Evolutionary conservation across 2,888 invertebrate genomes (phyloP), one percentile per base, ranked within the genome.

Genomic region (Drosophila melanocephala): DNA sequence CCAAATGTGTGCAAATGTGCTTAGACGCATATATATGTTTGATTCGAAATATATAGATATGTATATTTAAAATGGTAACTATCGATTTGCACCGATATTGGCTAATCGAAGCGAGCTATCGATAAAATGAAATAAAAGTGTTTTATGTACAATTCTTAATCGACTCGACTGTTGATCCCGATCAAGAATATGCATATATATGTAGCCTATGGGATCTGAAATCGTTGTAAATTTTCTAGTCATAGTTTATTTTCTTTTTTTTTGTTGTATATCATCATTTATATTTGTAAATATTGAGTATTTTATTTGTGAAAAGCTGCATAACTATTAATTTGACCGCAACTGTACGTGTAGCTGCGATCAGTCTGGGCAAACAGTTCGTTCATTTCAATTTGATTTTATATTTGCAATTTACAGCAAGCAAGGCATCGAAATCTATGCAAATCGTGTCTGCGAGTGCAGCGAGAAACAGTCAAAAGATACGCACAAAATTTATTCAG

Each of bases 371-470:
- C 47, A 7, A 47, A 47, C 22, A 16, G 47, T 4, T 16, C 22
- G 22, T 22, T 47, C 4, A 47, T 65, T 72, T 67, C 53, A 62
- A 72, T 77, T 30, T 60, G 28, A 19, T 19, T 28, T 66, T 56
- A 57, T 28, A 64, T 78, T 65, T 79, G 78, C 78, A 81, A 66
- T 73, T 78, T 78, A 72, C 82, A 51, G 26, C 47, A 22, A 68
- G 59, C 65, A 66, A 59, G 60, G n/a, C 78, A 64, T 64, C 63
- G 35, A 64, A 74, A 72, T 79, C 83, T 66, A 79, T 65, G 70
- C 70, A 79, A 83, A 83, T 58, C 50, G 52, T 4, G 7, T 39
- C 55, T 53, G 39, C 16, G 58, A 75, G 52, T 37, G 37, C 58
- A 55, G 61, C 37, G 60, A 69, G 35, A 75, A 74, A 53, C 75